Percentiles rank a stretch among this genome's conserved stretches.
These are phyloP conservation scores for Saimiri boliviensis DNA, from an alignment of 2,113 vertebrate species.

Conservation along the genomic window DNA sequence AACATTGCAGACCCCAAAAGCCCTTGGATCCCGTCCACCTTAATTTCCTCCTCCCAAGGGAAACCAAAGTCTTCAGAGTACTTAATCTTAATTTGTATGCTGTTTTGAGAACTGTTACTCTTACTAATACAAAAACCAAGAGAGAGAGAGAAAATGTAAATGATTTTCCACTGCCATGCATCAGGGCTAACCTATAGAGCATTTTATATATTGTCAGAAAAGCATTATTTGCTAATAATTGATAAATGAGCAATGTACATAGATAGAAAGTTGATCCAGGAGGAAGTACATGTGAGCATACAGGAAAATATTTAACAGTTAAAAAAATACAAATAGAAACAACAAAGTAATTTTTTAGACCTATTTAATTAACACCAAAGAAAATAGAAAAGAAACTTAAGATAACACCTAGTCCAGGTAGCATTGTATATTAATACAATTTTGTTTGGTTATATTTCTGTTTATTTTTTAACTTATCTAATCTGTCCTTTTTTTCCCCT, in stretches of 20 bases:
- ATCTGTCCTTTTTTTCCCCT: background rate
- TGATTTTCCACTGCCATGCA: background rate
- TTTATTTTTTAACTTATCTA: background rate
- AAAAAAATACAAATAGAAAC: background rate
- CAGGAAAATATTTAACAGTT: background rate
- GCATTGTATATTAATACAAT: background rate
- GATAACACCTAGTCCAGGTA: background rate
- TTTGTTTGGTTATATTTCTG: background rate
- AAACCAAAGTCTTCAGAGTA: background rate
- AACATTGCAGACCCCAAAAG: background rate
- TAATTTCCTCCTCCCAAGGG: background rate
- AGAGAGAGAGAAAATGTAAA: slow-evolving; percentile 27
- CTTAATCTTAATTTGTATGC: background rate
- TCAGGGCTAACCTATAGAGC: slow-evolving; percentile 25
- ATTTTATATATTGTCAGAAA: slow-evolving; percentile 42
- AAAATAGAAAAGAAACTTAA: background rate
- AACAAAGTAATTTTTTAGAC: background rate
- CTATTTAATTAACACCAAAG: background rate
- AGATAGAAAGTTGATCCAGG: background rate
- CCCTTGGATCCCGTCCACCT: no score
- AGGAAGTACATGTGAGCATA: background rate
- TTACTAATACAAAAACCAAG: background rate
- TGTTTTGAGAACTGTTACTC: slow-evolving; percentile 36
- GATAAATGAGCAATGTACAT: background rate
- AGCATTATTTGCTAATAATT: slow-evolving; percentile 10